These are phyloP conservation scores for Hydra vulgaris DNA, from an alignment of 30 jellyfish, hydroid and myxozoan species.

Conservation along the genomic window DNA sequence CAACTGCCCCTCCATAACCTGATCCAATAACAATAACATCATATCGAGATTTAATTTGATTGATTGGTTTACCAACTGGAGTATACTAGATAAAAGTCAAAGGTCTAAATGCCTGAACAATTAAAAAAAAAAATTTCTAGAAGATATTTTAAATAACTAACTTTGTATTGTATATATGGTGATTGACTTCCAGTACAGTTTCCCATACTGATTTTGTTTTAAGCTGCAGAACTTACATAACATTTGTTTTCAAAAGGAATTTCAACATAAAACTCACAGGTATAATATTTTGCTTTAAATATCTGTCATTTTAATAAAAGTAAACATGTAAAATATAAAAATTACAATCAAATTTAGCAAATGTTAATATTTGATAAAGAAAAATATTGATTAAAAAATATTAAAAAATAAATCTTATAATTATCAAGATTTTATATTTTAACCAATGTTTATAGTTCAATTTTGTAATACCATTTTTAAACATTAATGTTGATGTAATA, in stretches of 20 bases:
- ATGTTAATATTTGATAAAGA: too few species aligned
- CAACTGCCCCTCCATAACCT: conserved; percentile 99
- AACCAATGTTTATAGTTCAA: too few species aligned
- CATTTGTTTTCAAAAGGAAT: neutral
- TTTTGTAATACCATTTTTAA: too few species aligned
- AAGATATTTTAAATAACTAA: conserved; percentile 5
- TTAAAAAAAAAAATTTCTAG: neutral
- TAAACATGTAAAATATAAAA: too few species aligned
- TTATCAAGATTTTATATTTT: too few species aligned
- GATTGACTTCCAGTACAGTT: conserved; percentile 68
- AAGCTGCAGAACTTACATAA: neutral
- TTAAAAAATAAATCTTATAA: too few species aligned
- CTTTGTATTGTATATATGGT: conserved; percentile 81
- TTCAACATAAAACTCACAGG: too few species aligned
- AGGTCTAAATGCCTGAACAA: neutral
- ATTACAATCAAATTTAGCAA: too few species aligned
- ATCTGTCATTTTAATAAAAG: too few species aligned
- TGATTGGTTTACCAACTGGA: conserved; percentile 54
- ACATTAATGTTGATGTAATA: too few species aligned
- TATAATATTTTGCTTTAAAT: too few species aligned
- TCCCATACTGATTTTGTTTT: conserved; percentile 55
- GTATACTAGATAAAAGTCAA: conserved; percentile 48
- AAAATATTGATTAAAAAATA: too few species aligned
- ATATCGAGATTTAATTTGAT: conserved; percentile 58
- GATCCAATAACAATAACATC: conserved; percentile 88